A percentile compares a stretch with the other conserved stretches of the same genome.
phyloP scores from a whole-genome alignment of 2,888 invertebrate genomes.

The Drosophila peninsularis region DNA sequence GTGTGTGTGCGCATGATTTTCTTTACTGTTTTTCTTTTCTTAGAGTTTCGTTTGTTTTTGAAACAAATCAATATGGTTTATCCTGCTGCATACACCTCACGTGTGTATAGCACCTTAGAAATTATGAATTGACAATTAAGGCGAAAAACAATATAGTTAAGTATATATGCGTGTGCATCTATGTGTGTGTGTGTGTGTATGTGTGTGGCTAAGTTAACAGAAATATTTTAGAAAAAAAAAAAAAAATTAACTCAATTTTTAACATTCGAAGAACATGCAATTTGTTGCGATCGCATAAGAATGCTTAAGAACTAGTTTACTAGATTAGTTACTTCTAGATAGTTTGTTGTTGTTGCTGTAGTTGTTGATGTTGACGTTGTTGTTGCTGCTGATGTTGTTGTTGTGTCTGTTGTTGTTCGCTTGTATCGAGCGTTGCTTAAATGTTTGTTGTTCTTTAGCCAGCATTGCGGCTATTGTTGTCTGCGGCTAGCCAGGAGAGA shows the following conservation, averaged over 20 bases:
- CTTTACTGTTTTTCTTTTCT: neutral
- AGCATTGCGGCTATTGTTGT: constrained; percentile 27
- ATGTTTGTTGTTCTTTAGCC: constrained; percentile 12
- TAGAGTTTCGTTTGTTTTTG: neutral
- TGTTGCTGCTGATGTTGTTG: constrained; percentile 8
- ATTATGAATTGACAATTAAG: constrained; percentile 28
- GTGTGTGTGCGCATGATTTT: constrained; percentile 10
- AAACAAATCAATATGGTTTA: constrained; percentile 34
- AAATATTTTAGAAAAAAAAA: constrained; percentile 31
- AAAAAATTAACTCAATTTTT: constrained; percentile 27
- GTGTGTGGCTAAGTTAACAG: constrained; percentile 39
- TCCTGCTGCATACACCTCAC: constrained; percentile 33
- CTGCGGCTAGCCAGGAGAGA: constrained; percentile 18
- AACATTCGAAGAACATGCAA: constrained; percentile 71
- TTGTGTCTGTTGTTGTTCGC: constrained; percentile 9
- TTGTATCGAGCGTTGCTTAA: constrained; percentile 20
- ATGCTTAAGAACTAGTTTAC: constrained; percentile 31
- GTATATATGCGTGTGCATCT: constrained; percentile 18
- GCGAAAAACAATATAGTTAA: constrained; percentile 7
- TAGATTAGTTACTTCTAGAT: constrained; percentile 14
- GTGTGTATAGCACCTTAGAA: constrained; percentile 42
- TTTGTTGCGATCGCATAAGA: constrained; percentile 29
- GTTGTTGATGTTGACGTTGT: constrained; percentile 18
- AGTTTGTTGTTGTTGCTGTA: constrained; percentile 21
- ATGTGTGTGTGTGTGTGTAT: constrained; percentile 15